These are phyloP conservation scores for Chunga burmeisteri DNA, from an alignment of 2,113 vertebrate species.

Conservation along the genomic window DNA sequence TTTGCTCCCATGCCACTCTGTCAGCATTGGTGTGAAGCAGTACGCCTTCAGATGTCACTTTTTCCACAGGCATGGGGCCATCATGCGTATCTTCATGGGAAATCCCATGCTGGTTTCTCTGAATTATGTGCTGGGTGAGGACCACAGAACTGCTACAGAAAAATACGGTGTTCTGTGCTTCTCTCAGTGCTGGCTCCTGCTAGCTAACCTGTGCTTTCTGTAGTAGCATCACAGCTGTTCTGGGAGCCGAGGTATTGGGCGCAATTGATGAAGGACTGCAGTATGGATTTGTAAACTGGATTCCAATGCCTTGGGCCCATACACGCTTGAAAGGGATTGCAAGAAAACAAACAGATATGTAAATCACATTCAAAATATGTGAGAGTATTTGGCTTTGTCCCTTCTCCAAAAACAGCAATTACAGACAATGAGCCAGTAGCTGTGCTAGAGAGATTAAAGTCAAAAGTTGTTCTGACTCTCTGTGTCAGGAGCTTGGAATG, in stretches of 20 bases:
- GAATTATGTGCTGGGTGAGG: not conserved
- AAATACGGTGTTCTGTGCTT: not conserved
- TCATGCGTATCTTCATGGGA: fast-evolving
- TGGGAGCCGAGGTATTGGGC: fast-evolving
- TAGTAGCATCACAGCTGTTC: not conserved
- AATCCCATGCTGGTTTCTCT: not conserved
- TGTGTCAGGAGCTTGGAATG: constrained; percentile 14
- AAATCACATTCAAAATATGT: not conserved
- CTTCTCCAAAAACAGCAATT: not conserved
- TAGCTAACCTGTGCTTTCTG: not conserved
- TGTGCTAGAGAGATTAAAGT: not conserved
- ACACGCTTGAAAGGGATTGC: not conserved
- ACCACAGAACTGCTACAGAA: not conserved
- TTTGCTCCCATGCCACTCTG: not conserved
- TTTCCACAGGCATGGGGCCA: not conserved
- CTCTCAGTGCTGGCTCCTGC: not conserved
- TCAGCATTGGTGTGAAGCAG: not conserved
- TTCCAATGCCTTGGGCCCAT: not conserved
- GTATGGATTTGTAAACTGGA: not conserved
- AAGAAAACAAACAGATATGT: not conserved
- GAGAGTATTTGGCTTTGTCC: not conserved
- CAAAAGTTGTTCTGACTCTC: not conserved
- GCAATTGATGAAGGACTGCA: not conserved
- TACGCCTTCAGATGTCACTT: not conserved
- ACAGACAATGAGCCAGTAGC: not conserved